Conservation (phyloP, 2,888 invertebrate genomes). For the Bugula neritina region DNA sequence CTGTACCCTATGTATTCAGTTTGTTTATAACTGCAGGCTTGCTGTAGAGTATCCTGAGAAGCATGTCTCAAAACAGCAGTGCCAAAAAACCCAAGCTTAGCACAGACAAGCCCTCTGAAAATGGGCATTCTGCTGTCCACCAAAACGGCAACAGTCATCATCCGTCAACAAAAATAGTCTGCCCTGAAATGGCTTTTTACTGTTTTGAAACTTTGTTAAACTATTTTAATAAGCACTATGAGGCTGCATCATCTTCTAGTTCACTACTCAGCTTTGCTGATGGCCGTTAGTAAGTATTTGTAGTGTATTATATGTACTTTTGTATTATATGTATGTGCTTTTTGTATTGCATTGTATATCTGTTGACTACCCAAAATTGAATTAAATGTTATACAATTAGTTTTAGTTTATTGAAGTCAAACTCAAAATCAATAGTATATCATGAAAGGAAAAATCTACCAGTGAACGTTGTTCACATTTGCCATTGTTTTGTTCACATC, state of each 20-base stretch:
- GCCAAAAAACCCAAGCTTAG: constrained; percentile 16
- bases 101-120: neutral
- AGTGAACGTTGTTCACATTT: too few species aligned
- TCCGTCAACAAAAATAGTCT: constrained; percentile 36
- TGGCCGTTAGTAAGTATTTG: constrained; percentile 11
- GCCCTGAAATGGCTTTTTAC: constrained; percentile 88
- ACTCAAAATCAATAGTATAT: too few species aligned
- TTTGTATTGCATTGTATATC: too few species aligned
- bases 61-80: neutral
- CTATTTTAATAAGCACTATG: constrained; percentile 69
- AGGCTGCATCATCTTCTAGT: neutral
- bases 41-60: too few species aligned
- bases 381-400: too few species aligned
- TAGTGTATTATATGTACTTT: neutral
- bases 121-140: neutral
- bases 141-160: constrained; percentile 25
- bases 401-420: too few species aligned
- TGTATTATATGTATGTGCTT: too few species aligned
- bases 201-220: constrained; percentile 97
- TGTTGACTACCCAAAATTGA: too few species aligned
- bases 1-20: too few species aligned
- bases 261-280: neutral
- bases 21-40: too few species aligned
- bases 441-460: too few species aligned
- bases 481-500: too few species aligned